A percentile compares a stretch with the other conserved stretches of the same genome.
Conservation (phyloP, 2,888 invertebrate species). For the Magallana nippona region DNA sequence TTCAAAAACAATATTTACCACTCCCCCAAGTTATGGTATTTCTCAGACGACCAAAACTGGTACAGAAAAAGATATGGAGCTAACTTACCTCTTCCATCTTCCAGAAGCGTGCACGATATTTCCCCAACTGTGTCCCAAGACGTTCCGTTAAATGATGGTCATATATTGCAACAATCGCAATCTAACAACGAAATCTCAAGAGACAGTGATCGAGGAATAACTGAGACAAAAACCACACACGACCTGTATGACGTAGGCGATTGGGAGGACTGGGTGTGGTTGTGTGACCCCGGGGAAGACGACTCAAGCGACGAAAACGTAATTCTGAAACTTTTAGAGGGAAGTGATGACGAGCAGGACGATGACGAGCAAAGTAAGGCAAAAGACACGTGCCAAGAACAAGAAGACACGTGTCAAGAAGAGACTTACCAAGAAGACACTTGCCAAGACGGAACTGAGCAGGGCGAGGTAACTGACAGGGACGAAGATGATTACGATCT, state of each 20-base stretch:
- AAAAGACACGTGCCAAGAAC: too few relatives aligned
- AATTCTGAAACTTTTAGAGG: background rate
- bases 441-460: too few relatives aligned
- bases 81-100: background rate
- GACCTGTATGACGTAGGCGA: background rate
- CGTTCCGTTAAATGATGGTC: background rate
- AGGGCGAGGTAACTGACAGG: too few relatives aligned
- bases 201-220: background rate
- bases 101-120: background rate
- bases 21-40: background rate
- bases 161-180: background rate
- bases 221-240: background rate
- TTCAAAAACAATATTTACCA: background rate
- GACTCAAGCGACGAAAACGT: background rate
- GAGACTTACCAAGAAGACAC: background rate
- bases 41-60: background rate
- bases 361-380: background rate
- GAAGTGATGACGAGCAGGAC: background rate
- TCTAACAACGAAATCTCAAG: background rate
- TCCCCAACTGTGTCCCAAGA: too few relatives aligned
- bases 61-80: background rate
- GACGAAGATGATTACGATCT: too few relatives aligned
- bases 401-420: background rate
- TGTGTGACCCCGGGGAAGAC: constrained; percentile 8
- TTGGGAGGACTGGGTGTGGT: constrained; percentile 3